A percentile compares a stretch with the other conserved stretches of the same genome.
phyloP scores from a whole-genome alignment of 2,113 vertebrate genomes.

The Urocynchramus pylzowi region DNA sequence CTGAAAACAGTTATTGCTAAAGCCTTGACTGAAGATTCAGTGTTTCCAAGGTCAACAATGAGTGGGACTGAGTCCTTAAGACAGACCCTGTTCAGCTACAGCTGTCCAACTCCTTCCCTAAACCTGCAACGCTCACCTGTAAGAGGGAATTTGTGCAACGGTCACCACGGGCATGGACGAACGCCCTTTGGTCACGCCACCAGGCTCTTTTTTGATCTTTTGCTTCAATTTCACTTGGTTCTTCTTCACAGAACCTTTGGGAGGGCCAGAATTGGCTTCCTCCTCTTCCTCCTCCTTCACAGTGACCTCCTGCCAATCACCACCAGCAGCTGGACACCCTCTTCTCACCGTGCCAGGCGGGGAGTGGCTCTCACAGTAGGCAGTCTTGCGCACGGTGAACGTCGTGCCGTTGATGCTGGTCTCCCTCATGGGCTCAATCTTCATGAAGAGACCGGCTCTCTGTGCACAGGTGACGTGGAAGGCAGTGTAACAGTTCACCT shows the following conservation, averaged over 20 bases:
- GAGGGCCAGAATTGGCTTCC: slow-evolving; percentile 2
- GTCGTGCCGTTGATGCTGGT: slow-evolving; percentile 90
- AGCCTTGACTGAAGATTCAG: neutral
- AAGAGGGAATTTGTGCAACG: slow-evolving; percentile 87
- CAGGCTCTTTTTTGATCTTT: slow-evolving; percentile 83
- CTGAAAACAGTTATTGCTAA: neutral
- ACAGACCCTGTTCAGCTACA: neutral
- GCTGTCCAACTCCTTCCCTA: neutral
- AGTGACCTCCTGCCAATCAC: slow-evolving; percentile 67
- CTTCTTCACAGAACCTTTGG: slow-evolving; percentile 74
- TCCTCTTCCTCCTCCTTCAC: slow-evolving; percentile 74
- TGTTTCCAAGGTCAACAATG: neutral
- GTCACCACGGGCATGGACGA: slow-evolving; percentile 74
- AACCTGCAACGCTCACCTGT: slow-evolving; percentile 77
- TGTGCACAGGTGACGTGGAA: slow-evolving; percentile 98
- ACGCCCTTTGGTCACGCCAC: slow-evolving; percentile 56
- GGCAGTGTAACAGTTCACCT: slow-evolving; percentile 96
- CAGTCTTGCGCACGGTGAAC: slow-evolving; percentile 95
- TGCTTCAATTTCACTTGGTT: slow-evolving; percentile 80
- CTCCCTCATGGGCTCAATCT: slow-evolving; percentile 95
- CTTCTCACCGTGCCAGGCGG: slow-evolving; percentile 72
- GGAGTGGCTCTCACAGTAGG: slow-evolving; percentile 90
- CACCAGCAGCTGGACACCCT: neutral
- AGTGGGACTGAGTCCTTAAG: neutral
- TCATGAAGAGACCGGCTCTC: slow-evolving; percentile 95